phyloP scores from a whole-genome alignment of 2,797 vertebrate genomes.

The Bovichtus variegatus region DNA sequence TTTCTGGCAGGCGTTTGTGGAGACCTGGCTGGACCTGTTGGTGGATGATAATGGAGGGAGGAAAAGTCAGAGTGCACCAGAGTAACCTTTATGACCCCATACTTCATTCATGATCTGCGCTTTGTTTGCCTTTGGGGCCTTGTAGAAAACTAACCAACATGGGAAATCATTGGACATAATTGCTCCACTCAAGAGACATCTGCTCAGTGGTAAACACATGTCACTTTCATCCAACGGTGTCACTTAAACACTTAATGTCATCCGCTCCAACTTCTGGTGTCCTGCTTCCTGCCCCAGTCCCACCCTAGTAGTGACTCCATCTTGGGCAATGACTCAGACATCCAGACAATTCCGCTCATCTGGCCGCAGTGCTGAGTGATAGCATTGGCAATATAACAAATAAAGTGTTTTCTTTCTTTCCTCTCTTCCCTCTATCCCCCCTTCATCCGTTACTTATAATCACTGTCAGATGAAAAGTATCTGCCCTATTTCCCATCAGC shows the following conservation, averaged over 20 bases:
- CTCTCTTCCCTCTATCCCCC: constrained; percentile 25
- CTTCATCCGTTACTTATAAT: constrained; percentile 58
- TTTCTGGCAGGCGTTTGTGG: constrained; percentile 47
- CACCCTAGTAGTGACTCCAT: constrained; percentile 43
- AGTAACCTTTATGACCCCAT: constrained; percentile 13
- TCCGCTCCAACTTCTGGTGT: constrained; percentile 52
- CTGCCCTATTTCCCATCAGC: constrained; percentile 40
- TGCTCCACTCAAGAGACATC: constrained; percentile 26
- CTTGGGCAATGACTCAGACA: constrained; percentile 54
- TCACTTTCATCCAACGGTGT: constrained; percentile 24
- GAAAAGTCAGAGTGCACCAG: constrained; percentile 19
- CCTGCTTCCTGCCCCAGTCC: constrained; percentile 54
- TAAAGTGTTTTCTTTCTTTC: constrained; percentile 41
- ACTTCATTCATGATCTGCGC: constrained; percentile 22
- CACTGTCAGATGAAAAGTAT: constrained; percentile 56
- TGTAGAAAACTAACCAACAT: constrained; percentile 21
- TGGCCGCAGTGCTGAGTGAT: constrained; percentile 48
- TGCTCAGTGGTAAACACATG: constrained; percentile 39
- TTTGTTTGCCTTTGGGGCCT: constrained; percentile 21
- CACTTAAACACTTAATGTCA: constrained; percentile 41
- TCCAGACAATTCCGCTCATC: constrained; percentile 55
- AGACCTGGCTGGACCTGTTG: constrained; percentile 61
- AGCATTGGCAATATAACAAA: constrained; percentile 60
- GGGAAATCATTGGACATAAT: constrained; percentile 28
- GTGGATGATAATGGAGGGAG: constrained; percentile 12